These are phyloP conservation scores for Sandelia bainsii DNA, from an alignment of 2,797 vertebrate genomes.

Conservation along the genomic window DNA sequence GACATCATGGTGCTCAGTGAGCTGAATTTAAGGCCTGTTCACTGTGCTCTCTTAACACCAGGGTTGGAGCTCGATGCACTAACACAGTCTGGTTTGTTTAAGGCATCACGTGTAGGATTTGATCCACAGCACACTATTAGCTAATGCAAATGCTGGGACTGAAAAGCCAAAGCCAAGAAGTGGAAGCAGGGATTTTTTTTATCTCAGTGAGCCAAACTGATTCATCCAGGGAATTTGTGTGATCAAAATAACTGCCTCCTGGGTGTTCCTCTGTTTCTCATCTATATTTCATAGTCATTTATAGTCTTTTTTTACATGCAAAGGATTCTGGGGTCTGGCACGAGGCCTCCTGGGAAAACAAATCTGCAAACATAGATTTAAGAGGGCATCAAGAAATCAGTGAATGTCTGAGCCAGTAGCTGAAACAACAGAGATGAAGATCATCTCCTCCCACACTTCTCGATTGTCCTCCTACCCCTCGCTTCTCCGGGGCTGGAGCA, in stretches of 20 bases:
- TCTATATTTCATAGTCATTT: slow-evolving; percentile 26
- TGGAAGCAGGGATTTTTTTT: slow-evolving; percentile 7
- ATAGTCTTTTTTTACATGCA: slow-evolving; percentile 3
- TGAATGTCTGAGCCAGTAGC: not conserved
- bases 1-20: not conserved
- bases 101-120: slow-evolving; percentile 14
- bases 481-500: not conserved
- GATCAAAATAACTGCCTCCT: slow-evolving; percentile 32
- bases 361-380: no score
- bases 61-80: not conserved
- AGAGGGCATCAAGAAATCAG: not conserved
- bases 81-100: not conserved
- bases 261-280: not conserved
- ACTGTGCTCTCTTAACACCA: not conserved
- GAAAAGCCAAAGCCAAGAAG: slow-evolving; percentile 23
- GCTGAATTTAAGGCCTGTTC: not conserved
- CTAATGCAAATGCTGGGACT: slow-evolving; percentile 16
- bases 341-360: not conserved
- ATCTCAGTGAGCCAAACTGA: slow-evolving; percentile 2
- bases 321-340: slow-evolving; percentile 6
- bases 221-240: slow-evolving; percentile 21
- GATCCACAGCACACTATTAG: slow-evolving; percentile 20
- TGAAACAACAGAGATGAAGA: slow-evolving; percentile 1
- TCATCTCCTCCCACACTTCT: slow-evolving; percentile 25
- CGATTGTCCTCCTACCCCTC: slow-evolving; percentile 1